These are phyloP conservation scores for Tetramorium simillimum DNA, from an alignment of 1,140 invertebrate genomes.

Conservation along the genomic window DNA sequence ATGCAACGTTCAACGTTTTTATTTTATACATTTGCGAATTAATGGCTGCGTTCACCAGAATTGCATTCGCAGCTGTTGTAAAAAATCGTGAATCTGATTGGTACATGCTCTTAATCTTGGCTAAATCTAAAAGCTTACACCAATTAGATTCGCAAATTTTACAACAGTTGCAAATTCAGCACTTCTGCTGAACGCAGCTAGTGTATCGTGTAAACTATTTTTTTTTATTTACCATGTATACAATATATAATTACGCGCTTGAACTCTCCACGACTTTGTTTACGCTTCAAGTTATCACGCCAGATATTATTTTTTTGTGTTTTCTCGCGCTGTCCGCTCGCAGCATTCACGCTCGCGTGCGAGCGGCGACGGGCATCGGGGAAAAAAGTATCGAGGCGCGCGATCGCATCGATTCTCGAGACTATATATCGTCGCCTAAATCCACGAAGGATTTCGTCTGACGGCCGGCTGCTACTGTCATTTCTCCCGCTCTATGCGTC, in stretches of 20 bases:
- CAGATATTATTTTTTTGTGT: background rate
- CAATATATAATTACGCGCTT: background rate
- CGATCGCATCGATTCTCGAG: conserved; percentile 50
- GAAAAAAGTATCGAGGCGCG: background rate
- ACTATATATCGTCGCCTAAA: conserved; percentile 70
- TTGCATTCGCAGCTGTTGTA: no score
- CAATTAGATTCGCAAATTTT: no score
- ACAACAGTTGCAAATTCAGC: no score
- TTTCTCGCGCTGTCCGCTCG: background rate
- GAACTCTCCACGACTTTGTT: background rate
- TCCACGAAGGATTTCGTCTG: conserved; percentile 72
- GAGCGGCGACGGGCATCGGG: background rate
- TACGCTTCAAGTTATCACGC: background rate
- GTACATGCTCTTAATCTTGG: no score
- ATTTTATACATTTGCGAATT: background rate
- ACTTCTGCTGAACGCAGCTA: no score
- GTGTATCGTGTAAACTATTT: background rate
- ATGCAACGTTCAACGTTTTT: background rate
- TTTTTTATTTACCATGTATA: background rate
- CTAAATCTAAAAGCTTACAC: no score
- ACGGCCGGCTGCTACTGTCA: conserved; percentile 57
- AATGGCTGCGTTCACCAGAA: no score
- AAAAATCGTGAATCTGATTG: no score
- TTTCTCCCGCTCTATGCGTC: conserved; percentile 41
- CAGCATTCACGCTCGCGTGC: background rate